Evolutionary conservation across 2,888 invertebrate genomes (phyloP).

Genomic region (Drosophila borealis): DNA sequence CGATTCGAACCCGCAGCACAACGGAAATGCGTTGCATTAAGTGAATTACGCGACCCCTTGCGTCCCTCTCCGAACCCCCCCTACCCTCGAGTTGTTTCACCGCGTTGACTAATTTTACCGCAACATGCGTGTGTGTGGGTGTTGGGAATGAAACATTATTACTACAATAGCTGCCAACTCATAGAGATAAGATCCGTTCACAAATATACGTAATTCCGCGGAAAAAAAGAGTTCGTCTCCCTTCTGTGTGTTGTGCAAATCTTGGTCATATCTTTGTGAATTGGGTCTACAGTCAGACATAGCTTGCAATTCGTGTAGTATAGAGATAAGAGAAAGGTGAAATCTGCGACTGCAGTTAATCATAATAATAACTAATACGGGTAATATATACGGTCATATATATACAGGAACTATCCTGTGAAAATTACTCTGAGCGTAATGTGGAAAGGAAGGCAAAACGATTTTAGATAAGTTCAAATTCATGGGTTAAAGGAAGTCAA

Average conservation of each 20-base stretch:
- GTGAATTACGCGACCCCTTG: slow-evolving; percentile 57
- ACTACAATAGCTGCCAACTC: slow-evolving; percentile 28
- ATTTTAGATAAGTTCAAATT: no score
- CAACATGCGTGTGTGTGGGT: slow-evolving; percentile 19
- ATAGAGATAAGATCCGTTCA: slow-evolving; percentile 26
- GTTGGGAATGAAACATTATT: slow-evolving; percentile 28
- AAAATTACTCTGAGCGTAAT: no score
- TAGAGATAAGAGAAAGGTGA: neutral
- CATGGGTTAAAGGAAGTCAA: no score
- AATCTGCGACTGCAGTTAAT: neutral
- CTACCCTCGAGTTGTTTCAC: slow-evolving; percentile 6
- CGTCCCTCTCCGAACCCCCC: neutral
- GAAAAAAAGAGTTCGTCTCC: slow-evolving; percentile 17
- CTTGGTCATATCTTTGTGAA: slow-evolving; percentile 13
- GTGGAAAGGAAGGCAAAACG: no score
- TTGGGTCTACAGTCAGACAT: neutral
- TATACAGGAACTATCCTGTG: no score
- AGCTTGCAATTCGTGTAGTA: neutral
- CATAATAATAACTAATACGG: neutral
- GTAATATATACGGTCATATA: no score
- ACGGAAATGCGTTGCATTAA: slow-evolving; percentile 74
- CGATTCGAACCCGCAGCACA: slow-evolving; percentile 52
- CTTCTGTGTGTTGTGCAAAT: slow-evolving; percentile 31
- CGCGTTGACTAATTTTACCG: slow-evolving; percentile 65
- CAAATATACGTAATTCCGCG: slow-evolving; percentile 5